Base-by-base conservation (phyloP, 2,888 invertebrate genomes). In the Chrysolina oricalcia region DNA sequence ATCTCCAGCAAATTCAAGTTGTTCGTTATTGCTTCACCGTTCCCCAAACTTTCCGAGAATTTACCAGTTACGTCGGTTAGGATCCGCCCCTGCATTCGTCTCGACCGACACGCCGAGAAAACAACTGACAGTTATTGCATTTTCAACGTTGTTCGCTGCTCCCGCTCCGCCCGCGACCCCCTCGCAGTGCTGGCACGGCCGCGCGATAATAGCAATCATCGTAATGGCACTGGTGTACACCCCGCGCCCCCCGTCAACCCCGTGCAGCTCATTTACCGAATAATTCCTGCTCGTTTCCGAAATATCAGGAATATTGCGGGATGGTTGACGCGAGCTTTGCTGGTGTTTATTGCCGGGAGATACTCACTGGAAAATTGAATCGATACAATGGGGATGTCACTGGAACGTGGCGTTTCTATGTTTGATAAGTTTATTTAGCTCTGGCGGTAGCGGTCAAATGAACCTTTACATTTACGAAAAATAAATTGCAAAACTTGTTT, bases 41-140 rank as follows among this genome's bases (percentile, higher is more conserved):
- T 35, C 8, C 8, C 35, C 35, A 8, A 8, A 35, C 8, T 8
- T 8, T 8, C 8, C 35, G 0, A 8, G 35, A 76, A 80, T 76
- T 78, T 70, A 74, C 62, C 72, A 23, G 76, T 67, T 11, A 2
- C 11, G 53, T 13, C 0, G 21, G 13, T 13, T 48, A 74, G 72
- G 72, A 75, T 75, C 73, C 80, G 70, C 67, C 80, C 74, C 81
- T 80, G 80, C 67, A 46, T 73, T 69, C 67, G 67, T 69, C 56
- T 76, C 70, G 71, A 72, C 79, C 79, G 80, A 79, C 80, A 79
- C 80, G 78, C 80, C 82, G 82, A 83, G 84, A 83, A 85, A 85
- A 83, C 83, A 85, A 84, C 86, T 88, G 87, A 88, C 88, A 88
- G 88, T 88, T 88, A 88, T 89, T 88, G 87, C 88, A 87, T 88